phyloP scores from a whole-genome alignment of 2,113 vertebrate species.

The Panthera uncia region DNA sequence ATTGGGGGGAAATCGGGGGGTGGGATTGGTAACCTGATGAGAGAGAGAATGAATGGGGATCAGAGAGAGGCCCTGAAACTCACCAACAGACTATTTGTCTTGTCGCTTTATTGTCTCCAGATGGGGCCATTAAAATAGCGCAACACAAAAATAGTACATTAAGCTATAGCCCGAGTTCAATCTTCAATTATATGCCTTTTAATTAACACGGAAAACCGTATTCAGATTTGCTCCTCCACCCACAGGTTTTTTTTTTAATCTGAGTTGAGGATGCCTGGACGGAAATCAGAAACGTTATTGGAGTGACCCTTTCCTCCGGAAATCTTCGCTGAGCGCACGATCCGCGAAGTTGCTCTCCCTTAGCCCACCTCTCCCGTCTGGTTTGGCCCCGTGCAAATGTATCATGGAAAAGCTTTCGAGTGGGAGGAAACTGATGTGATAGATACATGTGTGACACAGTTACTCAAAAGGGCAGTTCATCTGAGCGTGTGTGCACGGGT shows the following conservation, averaged over 20 bases:
- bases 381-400: background rate
- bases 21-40: constrained; percentile 42
- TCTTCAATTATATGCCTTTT: background rate
- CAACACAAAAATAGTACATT: background rate
- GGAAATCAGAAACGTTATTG: background rate
- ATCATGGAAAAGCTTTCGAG: constrained; percentile 29
- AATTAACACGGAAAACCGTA: background rate
- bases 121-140: constrained; percentile 47
- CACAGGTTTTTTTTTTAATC: background rate
- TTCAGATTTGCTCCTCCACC: background rate
- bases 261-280: background rate
- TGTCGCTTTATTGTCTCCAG: constrained; percentile 45
- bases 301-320: background rate
- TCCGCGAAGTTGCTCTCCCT: background rate
- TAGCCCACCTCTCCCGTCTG: background rate
- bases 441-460: constrained; percentile 28
- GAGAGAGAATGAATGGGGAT: constrained; percentile 69
- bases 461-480: background rate
- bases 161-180: background rate
- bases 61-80: constrained; percentile 38
- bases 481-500: background rate
- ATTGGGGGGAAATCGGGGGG: constrained; percentile 35
- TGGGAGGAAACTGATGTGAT: background rate
- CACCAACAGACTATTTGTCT: constrained; percentile 56
- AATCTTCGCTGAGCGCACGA: background rate